Evolutionary conservation across 2,113 vertebrate genomes (phyloP).

Genomic region (Rhinopomastus cyanomelas): DNA sequence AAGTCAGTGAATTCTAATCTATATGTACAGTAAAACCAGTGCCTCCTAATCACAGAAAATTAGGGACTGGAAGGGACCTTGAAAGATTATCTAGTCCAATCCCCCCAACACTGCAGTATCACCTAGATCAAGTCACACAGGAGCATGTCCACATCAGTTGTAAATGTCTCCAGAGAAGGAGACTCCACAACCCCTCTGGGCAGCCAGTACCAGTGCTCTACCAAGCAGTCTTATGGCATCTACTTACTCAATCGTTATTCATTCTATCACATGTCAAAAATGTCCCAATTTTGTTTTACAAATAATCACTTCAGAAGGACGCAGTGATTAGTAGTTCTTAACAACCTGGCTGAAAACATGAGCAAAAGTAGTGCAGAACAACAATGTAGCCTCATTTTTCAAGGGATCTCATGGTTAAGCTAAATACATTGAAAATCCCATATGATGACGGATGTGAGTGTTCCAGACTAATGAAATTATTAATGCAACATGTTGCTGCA

Average conservation of each 20-base stretch:
- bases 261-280: neutral
- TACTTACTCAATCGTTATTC: neutral
- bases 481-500: conserved; percentile 7
- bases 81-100: no score
- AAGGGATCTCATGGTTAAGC: neutral
- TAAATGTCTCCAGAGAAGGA: no score
- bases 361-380: neutral
- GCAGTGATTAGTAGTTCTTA: neutral
- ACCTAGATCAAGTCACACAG: no score
- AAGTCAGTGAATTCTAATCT: neutral
- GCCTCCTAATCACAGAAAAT: neutral
- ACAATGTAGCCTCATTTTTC: neutral
- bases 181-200: no score
- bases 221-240: neutral
- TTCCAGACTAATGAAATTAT: conserved; percentile 29
- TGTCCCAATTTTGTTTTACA: neutral
- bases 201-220: no score
- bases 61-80: no score
- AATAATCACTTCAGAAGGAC: neutral
- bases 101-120: no score
- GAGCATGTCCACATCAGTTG: no score
- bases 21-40: neutral
- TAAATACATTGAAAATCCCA: neutral
- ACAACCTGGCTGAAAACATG: neutral
- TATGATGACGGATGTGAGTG: neutral